Evolutionary conservation across 2,113 vertebrate genomes (phyloP), one percentile per base, ranked within the genome.

Genomic region (Vicugna pacos): DNA sequence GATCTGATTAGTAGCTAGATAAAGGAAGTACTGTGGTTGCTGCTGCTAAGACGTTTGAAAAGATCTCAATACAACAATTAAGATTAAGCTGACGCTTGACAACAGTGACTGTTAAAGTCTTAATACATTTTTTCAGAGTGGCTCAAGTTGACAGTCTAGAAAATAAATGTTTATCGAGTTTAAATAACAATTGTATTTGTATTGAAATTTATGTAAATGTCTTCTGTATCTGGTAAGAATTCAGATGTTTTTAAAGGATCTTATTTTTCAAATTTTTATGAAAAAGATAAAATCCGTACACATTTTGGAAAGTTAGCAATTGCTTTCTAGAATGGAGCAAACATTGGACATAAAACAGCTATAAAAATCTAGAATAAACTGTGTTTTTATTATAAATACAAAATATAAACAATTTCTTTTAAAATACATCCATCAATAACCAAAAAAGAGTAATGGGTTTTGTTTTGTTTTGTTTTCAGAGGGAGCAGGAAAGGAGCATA

Each of bases 191-290:
- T 42, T 64, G 19, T 32, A 94, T 35, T 92, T 69, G 1, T 12
- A 54, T 77, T 73, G 89, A 62, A 79, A 65, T 94, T 76, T 94
- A 30, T 64, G 15, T 73, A 52, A 17, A 30, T 73, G 4, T 72
- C 38, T 79, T 89, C 50, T 84, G 12, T 67, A 56, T 77, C 42
- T 62, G 30, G 9, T 56, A 69, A 83, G 9, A 48, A 92, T 26
- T 38, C 8, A 76, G 6, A 85, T 50, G 11, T 38, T 46, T 26
- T 1, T 5, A 20, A 6, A 79, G 7, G 60, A 76, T 0, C 0
- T 38, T 38, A 79, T 26, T 86, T 84, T 32, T 96, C 69, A 17
- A 62, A 72, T 52, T 93, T 94, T 82, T 24, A 91, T 9, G 69
- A 26, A 35, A 85, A 6, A 70, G 8, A 80, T 52, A 89, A 89